Evolutionary conservation across 2,113 vertebrate genomes (phyloP), one percentile per base, ranked within the genome.

Genomic region (Porphyrio hochstetteri): DNA sequence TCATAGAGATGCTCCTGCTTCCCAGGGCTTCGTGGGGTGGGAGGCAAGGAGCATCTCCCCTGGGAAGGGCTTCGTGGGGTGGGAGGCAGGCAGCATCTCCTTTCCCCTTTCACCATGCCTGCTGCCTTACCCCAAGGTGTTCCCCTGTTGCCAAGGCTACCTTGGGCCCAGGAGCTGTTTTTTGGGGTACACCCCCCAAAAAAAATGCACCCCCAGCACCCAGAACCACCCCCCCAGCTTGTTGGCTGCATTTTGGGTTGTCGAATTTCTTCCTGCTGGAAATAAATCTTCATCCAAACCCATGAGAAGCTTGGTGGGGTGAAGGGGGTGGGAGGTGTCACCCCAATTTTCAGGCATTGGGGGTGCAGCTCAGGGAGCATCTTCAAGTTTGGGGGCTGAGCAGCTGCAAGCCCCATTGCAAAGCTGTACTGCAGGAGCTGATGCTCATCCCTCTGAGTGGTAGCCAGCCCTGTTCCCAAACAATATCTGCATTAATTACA

Each of bases 401-500:
- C 48, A 7, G 25, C 16, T 35, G 23, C 65, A 33, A 31, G 56
- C 36, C 81, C 48, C 68, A 14, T 8, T 8, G 5, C 36, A 52
- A 38, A 46, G 27, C 40, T 1, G 1, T 5, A 11, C 23, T 11
- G 29, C 55, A 1, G 72, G 68, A 91, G 44, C 60, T 0, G 7
- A 75, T 31, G 40, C 61, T 42, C 59, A 55, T 63, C 74, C 86
- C 33, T 4, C 5, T 1, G 5, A 79, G 56, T 29, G n/a, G 81
- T 24, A 93, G 77, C 64, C 60, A 68, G 68, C 79, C 5, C 2
- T 36, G 23, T 94, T 84, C 93, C 78, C 90, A 63, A 28, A 61
- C 55, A 28, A 44, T 13, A 64, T 76, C 89, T 35, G 95, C 88
- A 77, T 96, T 95, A 96, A 97, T 98, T 97, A 92, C 81, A 85